Evolutionary conservation across 1,140 invertebrate genomes (phyloP).

Genomic region (Phortica variegata): DNA sequence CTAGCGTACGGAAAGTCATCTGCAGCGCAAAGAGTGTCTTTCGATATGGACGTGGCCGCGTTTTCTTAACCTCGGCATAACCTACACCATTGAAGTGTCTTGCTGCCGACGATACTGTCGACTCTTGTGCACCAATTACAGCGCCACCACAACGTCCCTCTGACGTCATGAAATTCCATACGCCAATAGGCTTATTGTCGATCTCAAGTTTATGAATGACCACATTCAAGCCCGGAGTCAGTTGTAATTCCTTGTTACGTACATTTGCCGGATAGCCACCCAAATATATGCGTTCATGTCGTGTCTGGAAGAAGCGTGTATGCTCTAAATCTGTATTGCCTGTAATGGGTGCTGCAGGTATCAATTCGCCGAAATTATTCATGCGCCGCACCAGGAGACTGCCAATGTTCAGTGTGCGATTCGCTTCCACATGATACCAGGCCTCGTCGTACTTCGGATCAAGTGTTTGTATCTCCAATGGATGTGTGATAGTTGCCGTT

Average conservation of each 20-base stretch:
- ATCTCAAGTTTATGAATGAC: conserved; percentile 77
- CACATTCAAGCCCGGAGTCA: conserved; percentile 65
- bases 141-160: conserved; percentile 64
- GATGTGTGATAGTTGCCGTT: conserved; percentile 66
- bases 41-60: conserved; percentile 65
- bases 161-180: conserved; percentile 82
- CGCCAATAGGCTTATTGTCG: conserved; percentile 76
- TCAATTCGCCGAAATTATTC: conserved; percentile 45
- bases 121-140: conserved; percentile 47
- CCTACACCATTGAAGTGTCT: conserved; percentile 74
- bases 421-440: conserved; percentile 74
- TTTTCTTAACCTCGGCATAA: conserved; percentile 70
- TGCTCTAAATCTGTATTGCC: conserved; percentile 43
- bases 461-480: conserved; percentile 61
- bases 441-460: conserved; percentile 64
- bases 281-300: conserved; percentile 61
- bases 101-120: conserved; percentile 33
- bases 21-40: conserved; percentile 74
- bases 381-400: conserved; percentile 46
- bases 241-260: conserved; percentile 43
- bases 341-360: conserved; percentile 22
- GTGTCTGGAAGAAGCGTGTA: conserved; percentile 47
- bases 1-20: conserved; percentile 81
- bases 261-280: conserved; percentile 62
- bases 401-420: conserved; percentile 60